These are phyloP conservation scores for Marcusenius ussheri DNA, from an alignment of 2,113 vertebrate species.

Conservation along the genomic window DNA sequence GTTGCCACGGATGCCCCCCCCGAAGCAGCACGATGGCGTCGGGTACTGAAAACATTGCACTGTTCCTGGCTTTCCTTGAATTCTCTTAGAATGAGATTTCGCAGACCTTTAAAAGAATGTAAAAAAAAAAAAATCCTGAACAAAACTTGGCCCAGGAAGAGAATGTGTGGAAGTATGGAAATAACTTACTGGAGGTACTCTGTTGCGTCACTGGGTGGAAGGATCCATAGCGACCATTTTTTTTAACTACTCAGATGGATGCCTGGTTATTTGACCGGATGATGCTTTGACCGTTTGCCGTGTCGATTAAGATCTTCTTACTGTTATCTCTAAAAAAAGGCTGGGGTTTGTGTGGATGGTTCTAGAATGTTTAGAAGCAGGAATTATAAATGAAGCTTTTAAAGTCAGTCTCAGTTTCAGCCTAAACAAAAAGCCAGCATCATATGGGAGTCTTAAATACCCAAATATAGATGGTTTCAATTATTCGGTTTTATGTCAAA, in stretches of 20 bases:
- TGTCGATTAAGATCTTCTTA: background rate
- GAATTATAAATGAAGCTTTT: background rate
- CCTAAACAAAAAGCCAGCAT: background rate
- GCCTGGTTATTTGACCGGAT: background rate
- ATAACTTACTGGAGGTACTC: background rate
- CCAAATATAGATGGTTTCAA: background rate
- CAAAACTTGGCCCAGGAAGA: background rate
- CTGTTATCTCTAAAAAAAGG: background rate
- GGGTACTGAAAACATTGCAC: constrained; percentile 33
- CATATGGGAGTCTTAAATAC: background rate
- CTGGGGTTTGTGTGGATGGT: background rate
- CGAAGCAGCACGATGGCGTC: constrained; percentile 29
- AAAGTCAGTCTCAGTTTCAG: background rate
- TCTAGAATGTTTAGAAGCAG: background rate
- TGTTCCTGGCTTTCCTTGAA: constrained; percentile 1
- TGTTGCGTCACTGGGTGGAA: background rate
- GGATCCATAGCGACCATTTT: background rate
- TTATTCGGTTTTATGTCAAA: background rate
- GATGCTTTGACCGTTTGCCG: background rate
- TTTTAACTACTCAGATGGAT: background rate
- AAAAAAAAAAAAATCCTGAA: background rate
- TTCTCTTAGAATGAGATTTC: background rate
- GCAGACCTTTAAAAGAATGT: background rate
- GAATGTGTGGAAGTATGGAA: background rate
- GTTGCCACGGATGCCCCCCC: constrained; percentile 38